phyloP scores from a whole-genome alignment of 2,888 invertebrate genomes.

The Nomada ferruginata region DNA sequence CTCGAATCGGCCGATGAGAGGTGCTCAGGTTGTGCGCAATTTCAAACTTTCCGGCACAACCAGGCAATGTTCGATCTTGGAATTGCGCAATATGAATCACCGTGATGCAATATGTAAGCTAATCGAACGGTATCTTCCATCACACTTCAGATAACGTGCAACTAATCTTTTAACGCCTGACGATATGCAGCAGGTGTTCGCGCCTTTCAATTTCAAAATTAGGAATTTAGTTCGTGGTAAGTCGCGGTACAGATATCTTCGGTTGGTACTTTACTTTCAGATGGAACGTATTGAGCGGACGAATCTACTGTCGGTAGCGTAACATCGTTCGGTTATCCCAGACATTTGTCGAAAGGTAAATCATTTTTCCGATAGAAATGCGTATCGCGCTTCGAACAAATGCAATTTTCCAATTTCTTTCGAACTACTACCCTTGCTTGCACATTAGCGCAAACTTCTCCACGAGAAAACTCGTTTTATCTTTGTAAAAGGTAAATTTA shows the following conservation, averaged over 20 bases:
- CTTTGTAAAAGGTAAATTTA: slow-evolving; percentile 57
- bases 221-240: neutral
- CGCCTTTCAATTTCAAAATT: neutral
- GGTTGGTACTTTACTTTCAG: neutral
- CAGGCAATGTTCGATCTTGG: too few relatives aligned
- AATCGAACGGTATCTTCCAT: neutral
- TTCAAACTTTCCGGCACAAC: neutral
- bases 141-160: neutral
- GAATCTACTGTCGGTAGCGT: neutral
- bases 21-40: neutral
- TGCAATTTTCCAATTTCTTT: too few relatives aligned
- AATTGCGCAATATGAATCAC: neutral
- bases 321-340: neutral
- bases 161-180: neutral
- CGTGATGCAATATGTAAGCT: neutral
- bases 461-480: too few relatives aligned
- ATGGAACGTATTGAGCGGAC: neutral
- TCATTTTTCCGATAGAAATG: too few relatives aligned
- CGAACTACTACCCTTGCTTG: too few relatives aligned
- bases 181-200: neutral
- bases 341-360: too few relatives aligned
- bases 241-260: neutral
- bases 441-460: too few relatives aligned
- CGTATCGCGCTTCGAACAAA: too few relatives aligned
- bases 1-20: neutral